Evolutionary conservation across 2,797 vertebrate species (phyloP).

Genomic region (Galagoides demidoff): DNA sequence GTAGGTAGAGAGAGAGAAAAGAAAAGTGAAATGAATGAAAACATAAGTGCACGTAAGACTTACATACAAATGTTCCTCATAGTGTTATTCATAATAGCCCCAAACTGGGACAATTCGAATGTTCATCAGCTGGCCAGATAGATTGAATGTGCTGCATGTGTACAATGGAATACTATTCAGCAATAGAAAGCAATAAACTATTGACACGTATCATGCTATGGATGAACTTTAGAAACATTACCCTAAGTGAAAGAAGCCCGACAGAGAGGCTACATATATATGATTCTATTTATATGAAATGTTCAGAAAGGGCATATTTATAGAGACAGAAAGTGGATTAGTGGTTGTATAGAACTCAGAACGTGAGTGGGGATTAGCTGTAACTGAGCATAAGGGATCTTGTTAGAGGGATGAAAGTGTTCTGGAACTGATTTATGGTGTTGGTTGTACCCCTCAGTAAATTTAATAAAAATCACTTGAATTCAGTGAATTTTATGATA

Average conservation of each 20-base stretch:
- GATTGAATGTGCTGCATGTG: background rate
- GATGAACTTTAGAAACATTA: background rate
- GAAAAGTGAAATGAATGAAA: conserved; percentile 28
- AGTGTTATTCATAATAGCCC: background rate
- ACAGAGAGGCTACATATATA: background rate
- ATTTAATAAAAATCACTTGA: background rate
- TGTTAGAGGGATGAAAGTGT: background rate
- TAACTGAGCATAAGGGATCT: background rate
- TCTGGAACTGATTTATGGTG: background rate
- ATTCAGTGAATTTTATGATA: conserved; percentile 17
- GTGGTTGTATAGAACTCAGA: background rate
- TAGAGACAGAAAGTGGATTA: background rate
- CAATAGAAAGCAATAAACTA: background rate
- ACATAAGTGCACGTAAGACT: background rate
- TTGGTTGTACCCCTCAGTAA: background rate
- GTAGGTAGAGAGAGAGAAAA: background rate
- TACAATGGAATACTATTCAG: background rate
- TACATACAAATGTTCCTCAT: background rate
- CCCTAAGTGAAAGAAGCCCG: background rate
- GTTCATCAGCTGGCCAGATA: background rate
- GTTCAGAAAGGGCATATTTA: background rate
- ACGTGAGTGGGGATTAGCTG: background rate
- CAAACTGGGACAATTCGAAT: background rate
- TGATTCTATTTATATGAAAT: conserved; percentile 29
- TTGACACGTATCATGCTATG: background rate